These are phyloP conservation scores for Blastobasis lacticolella DNA, from an alignment of 2,888 invertebrate species.

Conservation along the genomic window DNA sequence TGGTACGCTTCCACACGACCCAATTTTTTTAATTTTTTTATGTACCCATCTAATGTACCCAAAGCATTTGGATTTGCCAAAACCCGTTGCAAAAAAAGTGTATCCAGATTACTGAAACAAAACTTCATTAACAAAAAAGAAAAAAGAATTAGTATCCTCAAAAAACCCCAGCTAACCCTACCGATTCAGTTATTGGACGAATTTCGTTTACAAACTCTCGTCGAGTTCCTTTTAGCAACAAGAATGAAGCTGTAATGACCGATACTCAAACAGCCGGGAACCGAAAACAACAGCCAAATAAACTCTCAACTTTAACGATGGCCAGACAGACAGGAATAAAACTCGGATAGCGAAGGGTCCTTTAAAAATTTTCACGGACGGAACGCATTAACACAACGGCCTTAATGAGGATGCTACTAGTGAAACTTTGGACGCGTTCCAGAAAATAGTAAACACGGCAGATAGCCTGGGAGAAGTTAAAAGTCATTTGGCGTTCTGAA, in stretches of 20 bases:
- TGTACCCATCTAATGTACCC: too few species aligned
- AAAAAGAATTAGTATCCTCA: too few species aligned
- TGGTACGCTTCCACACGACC: too few species aligned
- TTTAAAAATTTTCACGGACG: constrained; percentile 61
- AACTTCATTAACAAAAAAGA: too few species aligned
- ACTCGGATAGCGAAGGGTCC: constrained; percentile 45
- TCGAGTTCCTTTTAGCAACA: not conserved
- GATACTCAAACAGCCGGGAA: constrained; percentile 25
- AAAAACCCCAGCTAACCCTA: too few species aligned
- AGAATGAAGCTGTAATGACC: constrained; percentile 23
- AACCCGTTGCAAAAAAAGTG: too few species aligned
- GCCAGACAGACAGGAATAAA: constrained; percentile 55
- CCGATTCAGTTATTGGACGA: too few species aligned
- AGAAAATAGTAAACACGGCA: constrained; percentile 45
- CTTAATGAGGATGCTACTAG: constrained; percentile 49
- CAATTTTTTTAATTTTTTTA: too few species aligned
- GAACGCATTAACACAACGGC: constrained; percentile 55
- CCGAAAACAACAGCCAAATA: constrained; percentile 52
- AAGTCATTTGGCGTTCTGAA: constrained; percentile 2
- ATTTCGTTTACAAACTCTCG: not conserved
- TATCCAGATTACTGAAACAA: too few species aligned
- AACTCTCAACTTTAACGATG: constrained; percentile 63
- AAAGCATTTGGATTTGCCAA: too few species aligned
- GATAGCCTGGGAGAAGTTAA: constrained; percentile 3
- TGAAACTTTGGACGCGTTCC: constrained; percentile 61